These are phyloP conservation scores for Drosophila crucigera DNA, from an alignment of 2,888 invertebrate genomes.

Conservation along the genomic window DNA sequence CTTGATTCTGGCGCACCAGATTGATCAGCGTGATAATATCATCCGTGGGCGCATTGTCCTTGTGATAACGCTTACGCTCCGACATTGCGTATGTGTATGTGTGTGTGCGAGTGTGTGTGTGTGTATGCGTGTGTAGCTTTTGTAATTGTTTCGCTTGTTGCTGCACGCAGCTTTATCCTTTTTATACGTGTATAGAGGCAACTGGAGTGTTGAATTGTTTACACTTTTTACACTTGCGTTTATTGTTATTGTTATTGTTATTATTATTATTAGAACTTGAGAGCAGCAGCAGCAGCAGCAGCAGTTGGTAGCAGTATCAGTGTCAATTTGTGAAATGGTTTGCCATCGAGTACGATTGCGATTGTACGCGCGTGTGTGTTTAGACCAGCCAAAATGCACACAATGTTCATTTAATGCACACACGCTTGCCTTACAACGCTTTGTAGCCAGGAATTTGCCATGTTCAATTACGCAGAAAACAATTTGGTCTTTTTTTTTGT, in stretches of 20 bases:
- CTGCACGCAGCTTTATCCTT: conserved; percentile 3
- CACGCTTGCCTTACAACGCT: conserved; percentile 7
- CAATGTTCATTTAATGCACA: conserved; percentile 22
- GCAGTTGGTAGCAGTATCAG: conserved; percentile 88
- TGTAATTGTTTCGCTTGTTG: conserved; percentile 31
- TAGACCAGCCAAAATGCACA: conserved; percentile 51
- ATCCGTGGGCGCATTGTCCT: conserved; percentile 82
- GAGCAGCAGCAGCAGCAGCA: conserved; percentile 10
- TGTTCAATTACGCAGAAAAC: conserved; percentile 61
- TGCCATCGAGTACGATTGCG: conserved; percentile 88
- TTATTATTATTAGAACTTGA: conserved; percentile 28
- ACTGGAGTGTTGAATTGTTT: conserved; percentile 33
- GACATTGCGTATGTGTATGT: conserved; percentile 90
- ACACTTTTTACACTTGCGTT: conserved; percentile 6
- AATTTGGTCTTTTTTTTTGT: conserved; percentile 46
- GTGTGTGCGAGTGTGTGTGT: neutral
- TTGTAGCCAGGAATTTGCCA: conserved; percentile 24
- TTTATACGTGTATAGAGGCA: neutral
- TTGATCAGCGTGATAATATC: conserved; percentile 82
- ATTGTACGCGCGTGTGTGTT: conserved; percentile 19
- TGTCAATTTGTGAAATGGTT: conserved; percentile 24
- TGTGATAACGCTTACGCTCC: conserved; percentile 84
- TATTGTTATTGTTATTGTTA: conserved; percentile 12
- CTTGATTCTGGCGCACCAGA: conserved; percentile 83
- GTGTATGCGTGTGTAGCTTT: conserved; percentile 7